Base-by-base conservation (phyloP, 2,888 invertebrate species). In the Cerastis rubricosa region DNA sequence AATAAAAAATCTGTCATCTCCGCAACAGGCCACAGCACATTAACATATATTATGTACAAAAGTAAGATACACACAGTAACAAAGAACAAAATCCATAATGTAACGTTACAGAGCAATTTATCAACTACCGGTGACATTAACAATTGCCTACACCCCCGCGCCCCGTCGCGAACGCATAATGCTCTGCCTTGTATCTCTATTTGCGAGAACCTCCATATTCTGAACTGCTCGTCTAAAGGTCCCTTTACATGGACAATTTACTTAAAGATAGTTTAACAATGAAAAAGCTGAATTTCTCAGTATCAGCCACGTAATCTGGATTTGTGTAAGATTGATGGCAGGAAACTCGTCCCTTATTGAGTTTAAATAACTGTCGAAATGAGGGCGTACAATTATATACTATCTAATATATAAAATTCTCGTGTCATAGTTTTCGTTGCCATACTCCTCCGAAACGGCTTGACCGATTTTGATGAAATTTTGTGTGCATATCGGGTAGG, bases 61-160 rank as follows among this genome's bases (percentile, higher is more conserved):
- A 57, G 25, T 70, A 59, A 47, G 40, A 68, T 25, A 71, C 29
- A 71, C 29, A 57, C 22, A 54, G 49, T 11, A 73, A 81, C 85
- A 57, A 73, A 68, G 64, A 68, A 77, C 78, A 9, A 69, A 85
- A 82, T 82, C 74, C 86, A 82, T 83, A 76, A 82, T 76, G 73
- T 82, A 73, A 76, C 69, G 63, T 85, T 54, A 72, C 72, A 17
- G 11, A 57, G 81, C 82, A 67, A 82, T 83, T 57, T 77, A 82
- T 83, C 83, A 83, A 83, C 83, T 83, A 83, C 83, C n/a, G 83
- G 69, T 82, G 83, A 85, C 83, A 85, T 74, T 77, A 77, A 82
- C 83, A 74, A 85, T 85, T 85, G 83, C 86, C 40, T 45, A 82
- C 83, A 71, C 83, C 83, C 83, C 86, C 83, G 86, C 65, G 83